Conservation (phyloP, 1,140 invertebrate genomes). For the Hestina assimilis region DNA sequence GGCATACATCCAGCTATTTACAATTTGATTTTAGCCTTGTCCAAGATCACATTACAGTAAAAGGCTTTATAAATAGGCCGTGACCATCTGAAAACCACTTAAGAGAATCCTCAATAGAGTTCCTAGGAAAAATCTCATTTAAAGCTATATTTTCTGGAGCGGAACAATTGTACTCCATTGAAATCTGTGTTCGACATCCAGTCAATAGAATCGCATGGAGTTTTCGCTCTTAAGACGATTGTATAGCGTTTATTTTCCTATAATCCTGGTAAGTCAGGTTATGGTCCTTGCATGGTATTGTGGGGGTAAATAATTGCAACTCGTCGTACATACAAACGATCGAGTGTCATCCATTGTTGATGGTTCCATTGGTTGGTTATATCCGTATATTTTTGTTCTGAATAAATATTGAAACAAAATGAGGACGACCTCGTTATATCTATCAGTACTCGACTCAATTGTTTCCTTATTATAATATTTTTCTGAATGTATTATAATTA, state of each 20-base stretch:
- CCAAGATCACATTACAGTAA: not conserved
- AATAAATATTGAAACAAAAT: not conserved
- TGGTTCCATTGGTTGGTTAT: not conserved
- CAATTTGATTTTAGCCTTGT: not conserved
- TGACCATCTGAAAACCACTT: slow-evolving; percentile 6
- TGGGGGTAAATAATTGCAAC: slow-evolving; percentile 14
- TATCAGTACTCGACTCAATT: too few relatives aligned
- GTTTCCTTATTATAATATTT: too few relatives aligned
- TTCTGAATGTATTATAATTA: too few relatives aligned
- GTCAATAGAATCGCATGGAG: not conserved
- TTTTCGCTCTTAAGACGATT: not conserved
- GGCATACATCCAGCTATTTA: too few relatives aligned
- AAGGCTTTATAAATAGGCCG: slow-evolving; percentile 3
- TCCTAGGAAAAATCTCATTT: slow-evolving; percentile 28
- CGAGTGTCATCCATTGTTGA: slow-evolving; percentile 10
- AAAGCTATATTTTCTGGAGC: slow-evolving; percentile 23
- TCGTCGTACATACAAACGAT: slow-evolving; percentile 5
- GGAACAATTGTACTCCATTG: slow-evolving; percentile 29
- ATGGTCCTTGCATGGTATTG: slow-evolving; percentile 3
- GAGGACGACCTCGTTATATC: too few relatives aligned
- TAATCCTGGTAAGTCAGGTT: not conserved
- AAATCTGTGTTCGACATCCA: slow-evolving; percentile 22
- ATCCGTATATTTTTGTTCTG: not conserved
- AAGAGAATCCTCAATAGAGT: slow-evolving; percentile 15
- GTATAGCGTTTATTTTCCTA: not conserved